Evolutionary conservation across 53 echinoderm and acorn worm genomes (phyloP), one percentile per base, ranked within the genome.

Genomic region (Echinometra lucunter): DNA sequence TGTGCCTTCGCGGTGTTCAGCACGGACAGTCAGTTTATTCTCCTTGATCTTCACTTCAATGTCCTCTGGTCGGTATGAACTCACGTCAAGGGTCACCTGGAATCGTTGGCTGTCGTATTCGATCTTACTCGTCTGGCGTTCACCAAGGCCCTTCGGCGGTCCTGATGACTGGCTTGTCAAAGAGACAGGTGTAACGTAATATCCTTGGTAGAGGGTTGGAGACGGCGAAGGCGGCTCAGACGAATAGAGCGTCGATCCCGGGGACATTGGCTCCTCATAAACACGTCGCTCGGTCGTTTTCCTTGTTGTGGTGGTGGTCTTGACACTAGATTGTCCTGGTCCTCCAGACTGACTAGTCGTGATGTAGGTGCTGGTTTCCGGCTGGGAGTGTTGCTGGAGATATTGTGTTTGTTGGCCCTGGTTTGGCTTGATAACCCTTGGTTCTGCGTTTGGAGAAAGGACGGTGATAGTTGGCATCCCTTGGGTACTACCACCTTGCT

Each of bases 21-120:
- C 98, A 17, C 95, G 91, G 17, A 97, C 97, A 21, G 97, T 97
- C 90, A 98, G 92, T 92, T 97, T 98, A 88, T 97, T 98, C 38
- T 97, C 97, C 90, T 98, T 97, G 30, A 98, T 97, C 80, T 97
- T 98, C 34, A 98, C 98, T 95, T 98, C 97, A 19, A 98, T 97
- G 88, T 98, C 98, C 92, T 98, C 97, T 28, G 98, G 98, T 89
- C 95, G 95, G 83, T 98, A 98, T 75, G 97, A 96, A 66, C 98
- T 97, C 0, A 98, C 97, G 57, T 98, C 98, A 57, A 98, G 96
- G 88, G 98, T 98, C 58, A 97, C 98, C 90, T 95, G 95, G 95
- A 98, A 98, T 58, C 96, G 91, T 45, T 97, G 97, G 74, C 96
- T 97, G 95, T 98, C 97, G 89, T 97, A 97, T 89, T 98, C 97